Conservation (phyloP, 2,797 vertebrate genomes). For the Caiman crocodilus region DNA sequence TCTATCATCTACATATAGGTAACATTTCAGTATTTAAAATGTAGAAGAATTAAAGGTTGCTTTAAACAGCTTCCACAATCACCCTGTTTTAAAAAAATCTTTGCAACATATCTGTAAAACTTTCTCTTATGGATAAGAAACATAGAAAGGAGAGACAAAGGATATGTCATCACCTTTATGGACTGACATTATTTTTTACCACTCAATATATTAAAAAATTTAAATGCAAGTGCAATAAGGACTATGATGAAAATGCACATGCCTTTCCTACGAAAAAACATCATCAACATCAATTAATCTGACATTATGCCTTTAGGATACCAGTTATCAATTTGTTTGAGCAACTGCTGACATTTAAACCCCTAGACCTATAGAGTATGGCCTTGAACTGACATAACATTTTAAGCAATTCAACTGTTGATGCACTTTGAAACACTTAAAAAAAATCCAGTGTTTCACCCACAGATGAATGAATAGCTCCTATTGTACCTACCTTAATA, state of each 20-base stretch:
- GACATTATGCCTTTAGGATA: conserved; percentile 69
- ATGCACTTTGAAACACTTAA: no score
- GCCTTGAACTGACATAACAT: conserved; percentile 17
- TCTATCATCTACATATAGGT: neutral
- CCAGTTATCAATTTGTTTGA: conserved; percentile 72
- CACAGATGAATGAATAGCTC: no score
- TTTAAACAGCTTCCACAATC: conserved; percentile 1
- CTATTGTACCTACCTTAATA: no score
- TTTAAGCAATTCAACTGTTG: no score
- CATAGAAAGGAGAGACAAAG: neutral
- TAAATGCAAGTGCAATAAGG: neutral
- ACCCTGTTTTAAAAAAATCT: neutral
- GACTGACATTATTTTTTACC: neutral
- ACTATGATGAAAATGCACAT: neutral
- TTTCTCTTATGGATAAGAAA: neutral
- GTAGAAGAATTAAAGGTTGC: neutral
- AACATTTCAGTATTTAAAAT: conserved; percentile 16
- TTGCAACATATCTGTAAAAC: neutral
- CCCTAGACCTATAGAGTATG: conserved; percentile 39
- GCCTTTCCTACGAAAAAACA: conserved; percentile 61
- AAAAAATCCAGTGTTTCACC: no score
- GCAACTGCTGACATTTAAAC: conserved; percentile 70
- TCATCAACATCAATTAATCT: conserved; percentile 61
- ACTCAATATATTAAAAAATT: neutral
- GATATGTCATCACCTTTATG: neutral